Evolutionary conservation across 2,113 vertebrate genomes (phyloP).

Genomic region (Forbesichthys papilliferus): DNA sequence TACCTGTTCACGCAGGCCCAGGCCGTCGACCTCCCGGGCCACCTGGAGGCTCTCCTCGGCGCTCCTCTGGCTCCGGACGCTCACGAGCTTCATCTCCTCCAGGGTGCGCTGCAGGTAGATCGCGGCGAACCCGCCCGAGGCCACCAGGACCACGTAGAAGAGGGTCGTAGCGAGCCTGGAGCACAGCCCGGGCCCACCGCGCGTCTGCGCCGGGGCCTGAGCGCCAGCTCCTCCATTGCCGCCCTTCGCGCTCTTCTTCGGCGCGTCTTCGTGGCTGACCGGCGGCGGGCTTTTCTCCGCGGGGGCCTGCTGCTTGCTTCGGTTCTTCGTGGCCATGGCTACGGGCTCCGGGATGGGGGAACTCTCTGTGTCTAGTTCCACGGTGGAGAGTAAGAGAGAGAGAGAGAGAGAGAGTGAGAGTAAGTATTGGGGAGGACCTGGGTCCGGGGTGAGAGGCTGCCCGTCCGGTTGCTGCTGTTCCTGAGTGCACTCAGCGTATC

Average conservation of each 20-base stretch:
- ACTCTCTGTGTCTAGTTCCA: neutral
- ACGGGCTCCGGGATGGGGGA: neutral
- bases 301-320: slow-evolving; percentile 58
- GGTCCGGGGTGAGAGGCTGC: slow-evolving; percentile 53
- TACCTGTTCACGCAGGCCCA: slow-evolving; percentile 72
- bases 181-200: slow-evolving; percentile 41
- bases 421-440: slow-evolving; percentile 21
- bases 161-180: slow-evolving; percentile 41
- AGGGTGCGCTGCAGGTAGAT: slow-evolving; percentile 68
- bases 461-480: slow-evolving; percentile 48
- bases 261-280: slow-evolving; percentile 62
- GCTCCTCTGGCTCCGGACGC: slow-evolving; percentile 48
- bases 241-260: slow-evolving; percentile 66
- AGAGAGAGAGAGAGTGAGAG: no score
- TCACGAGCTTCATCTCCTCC: slow-evolving; percentile 63
- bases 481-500: slow-evolving; percentile 66
- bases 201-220: slow-evolving; percentile 38
- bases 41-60: slow-evolving; percentile 48
- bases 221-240: slow-evolving; percentile 33
- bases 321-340: slow-evolving; percentile 73
- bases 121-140: slow-evolving; percentile 64
- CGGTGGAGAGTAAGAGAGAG: neutral
- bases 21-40: slow-evolving; percentile 54
- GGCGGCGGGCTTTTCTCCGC: slow-evolving; percentile 54
- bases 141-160: slow-evolving; percentile 63